phyloP scores from a whole-genome alignment of 2,797 vertebrate species.

The Zenarchopterus dispar region DNA sequence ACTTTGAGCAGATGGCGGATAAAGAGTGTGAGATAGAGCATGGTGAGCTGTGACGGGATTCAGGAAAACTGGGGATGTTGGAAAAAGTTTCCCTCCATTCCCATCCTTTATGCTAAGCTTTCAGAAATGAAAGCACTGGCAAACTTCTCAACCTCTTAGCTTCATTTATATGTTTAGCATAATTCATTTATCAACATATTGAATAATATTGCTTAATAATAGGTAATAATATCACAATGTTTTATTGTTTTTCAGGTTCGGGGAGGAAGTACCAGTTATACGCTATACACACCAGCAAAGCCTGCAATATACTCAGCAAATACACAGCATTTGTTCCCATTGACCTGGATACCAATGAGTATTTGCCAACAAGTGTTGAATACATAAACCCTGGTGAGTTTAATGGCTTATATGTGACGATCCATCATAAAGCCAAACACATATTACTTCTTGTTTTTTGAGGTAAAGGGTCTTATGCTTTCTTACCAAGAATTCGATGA shows the following conservation, averaged over 20 bases:
- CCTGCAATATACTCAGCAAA: constrained; percentile 95
- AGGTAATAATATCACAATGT: no score
- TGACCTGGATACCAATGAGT: constrained; percentile 89
- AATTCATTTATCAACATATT: no score
- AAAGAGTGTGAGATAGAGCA: constrained; percentile 91
- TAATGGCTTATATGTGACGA: constrained; percentile 1
- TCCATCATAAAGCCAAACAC: background rate
- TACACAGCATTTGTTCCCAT: constrained; percentile 90
- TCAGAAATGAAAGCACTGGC: no score
- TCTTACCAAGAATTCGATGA: background rate
- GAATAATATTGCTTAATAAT: no score
- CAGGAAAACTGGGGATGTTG: background rate
- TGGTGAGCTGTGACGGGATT: constrained; percentile 72
- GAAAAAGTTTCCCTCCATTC: background rate
- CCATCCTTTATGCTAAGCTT: no score
- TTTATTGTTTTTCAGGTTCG: constrained; percentile 80
- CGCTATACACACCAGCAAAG: constrained; percentile 92
- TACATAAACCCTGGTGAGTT: constrained; percentile 83
- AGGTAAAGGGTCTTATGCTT: background rate
- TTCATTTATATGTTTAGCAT: no score
- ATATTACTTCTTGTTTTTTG: background rate
- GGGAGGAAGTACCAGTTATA: constrained; percentile 89
- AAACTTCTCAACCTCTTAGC: no score
- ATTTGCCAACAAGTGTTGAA: constrained; percentile 86
- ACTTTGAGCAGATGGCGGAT: constrained; percentile 92